Base-by-base conservation (phyloP, 2,888 invertebrate genomes). In the Caenorhabditis sp. region DNA sequence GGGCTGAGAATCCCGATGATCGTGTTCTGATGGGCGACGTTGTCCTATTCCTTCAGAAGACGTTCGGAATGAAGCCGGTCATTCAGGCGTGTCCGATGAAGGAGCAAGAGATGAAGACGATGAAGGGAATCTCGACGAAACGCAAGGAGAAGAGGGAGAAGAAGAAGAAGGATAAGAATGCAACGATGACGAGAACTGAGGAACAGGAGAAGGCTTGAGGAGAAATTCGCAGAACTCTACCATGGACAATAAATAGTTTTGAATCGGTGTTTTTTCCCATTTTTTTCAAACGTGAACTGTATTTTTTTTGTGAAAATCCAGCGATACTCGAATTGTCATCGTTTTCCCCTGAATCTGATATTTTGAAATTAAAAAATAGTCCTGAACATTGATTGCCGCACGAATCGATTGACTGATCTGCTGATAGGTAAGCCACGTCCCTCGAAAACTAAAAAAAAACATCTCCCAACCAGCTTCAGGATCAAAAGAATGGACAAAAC, bases 1-100 rank as follows among this genome's bases (percentile, higher is more conserved):
- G 84, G 84, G 38, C 72, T 12, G 84, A 84, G n/a, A 76, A 68
- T 49, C 54, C 84, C 0, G 77, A 73, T 22, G 80, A 84, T 0
- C 84, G 84, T 41, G 66, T 49, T n/a, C 35, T 26, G 7, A 84
- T 84, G 84, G 35, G 72, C 6, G 84, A 76, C 12, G 69, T 83
- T 12, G n/a, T 83, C 7, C 74, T 69, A 24, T 73, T 54, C 19
- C 56, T 83, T 51, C 79, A 79, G 51, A 44, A 49, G 7, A 75
- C 41, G 1, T 79, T 76, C 63, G 56, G 59, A 16, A 75, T 83
- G 74, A 79, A 79, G 28, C 83, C 83, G 10, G 77, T 79, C 31
- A 70, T 77, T 41, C 70, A 54, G 28, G 26, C 77, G n/a, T 76
- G 76, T 68, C 76, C 76, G 0, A 10, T 56, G 0, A 68, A 56